Percentiles rank a stretch among this genome's conserved stretches.
Conservation (phyloP, 2,888 invertebrate species). For the Heliconius ethilla region DNA sequence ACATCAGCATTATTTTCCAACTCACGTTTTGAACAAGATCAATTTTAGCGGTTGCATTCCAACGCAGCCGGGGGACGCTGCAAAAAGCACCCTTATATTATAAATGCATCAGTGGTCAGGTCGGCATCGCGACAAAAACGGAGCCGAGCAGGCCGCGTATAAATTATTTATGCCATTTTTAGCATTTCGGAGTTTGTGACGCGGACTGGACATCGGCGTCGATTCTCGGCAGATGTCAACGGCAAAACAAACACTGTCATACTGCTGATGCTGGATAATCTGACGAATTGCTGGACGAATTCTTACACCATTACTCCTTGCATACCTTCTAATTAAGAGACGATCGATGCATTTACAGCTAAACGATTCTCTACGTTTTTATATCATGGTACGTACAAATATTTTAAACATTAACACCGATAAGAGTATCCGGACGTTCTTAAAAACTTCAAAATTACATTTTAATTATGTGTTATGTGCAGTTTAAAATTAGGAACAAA, state of each 20-base stretch:
- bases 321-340: conserved; percentile 41
- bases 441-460: background rate
- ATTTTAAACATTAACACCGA: conserved; percentile 16
- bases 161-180: conserved; percentile 82
- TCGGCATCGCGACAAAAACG: conserved; percentile 76
- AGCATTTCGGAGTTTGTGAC: conserved; percentile 77
- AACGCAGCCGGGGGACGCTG: conserved; percentile 68
- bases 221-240: conserved; percentile 48
- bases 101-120: conserved; percentile 82
- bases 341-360: conserved; percentile 33
- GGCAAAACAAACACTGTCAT: conserved; percentile 37
- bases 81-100: conserved; percentile 82
- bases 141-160: conserved; percentile 73
- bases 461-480: conserved; percentile 3
- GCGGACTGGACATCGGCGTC: conserved; percentile 57
- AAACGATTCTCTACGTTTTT: conserved; percentile 34
- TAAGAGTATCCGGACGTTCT: background rate
- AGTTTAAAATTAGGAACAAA: conserved; percentile 4
- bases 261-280: conserved; percentile 39
- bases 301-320: conserved; percentile 41
- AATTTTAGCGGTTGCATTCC: conserved; percentile 82
- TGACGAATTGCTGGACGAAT: conserved; percentile 22
- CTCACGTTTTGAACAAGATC: conserved; percentile 81
- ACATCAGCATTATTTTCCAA: conserved; percentile 67
- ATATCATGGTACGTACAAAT: conserved; percentile 9